Evolutionary conservation across 2,797 vertebrate species (phyloP).

Genomic region (Sebastes itinus): DNA sequence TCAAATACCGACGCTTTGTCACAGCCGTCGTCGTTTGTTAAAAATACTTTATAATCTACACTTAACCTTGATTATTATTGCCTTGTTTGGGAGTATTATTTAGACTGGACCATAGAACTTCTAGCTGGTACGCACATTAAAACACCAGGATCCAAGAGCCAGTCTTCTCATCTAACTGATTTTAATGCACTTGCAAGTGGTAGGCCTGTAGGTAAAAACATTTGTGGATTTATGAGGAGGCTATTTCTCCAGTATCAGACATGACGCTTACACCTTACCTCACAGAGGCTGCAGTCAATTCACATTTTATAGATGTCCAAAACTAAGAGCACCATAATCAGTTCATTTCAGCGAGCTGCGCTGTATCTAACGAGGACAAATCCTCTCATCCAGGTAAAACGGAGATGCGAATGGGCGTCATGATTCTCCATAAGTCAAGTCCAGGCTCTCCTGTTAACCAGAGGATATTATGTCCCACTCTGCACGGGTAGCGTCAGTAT

Average conservation of each 20-base stretch:
- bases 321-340: neutral
- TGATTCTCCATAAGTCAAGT: conserved; percentile 14
- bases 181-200: neutral
- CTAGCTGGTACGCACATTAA: no score
- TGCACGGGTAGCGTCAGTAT: conserved; percentile 21
- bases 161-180: neutral
- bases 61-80: no score
- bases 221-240: neutral
- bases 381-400: conserved; percentile 33
- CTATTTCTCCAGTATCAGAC: neutral
- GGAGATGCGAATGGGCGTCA: neutral
- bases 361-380: conserved; percentile 29
- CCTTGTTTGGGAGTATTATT: no score
- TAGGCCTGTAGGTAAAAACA: neutral
- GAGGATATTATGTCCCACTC: conserved; percentile 52
- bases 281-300: neutral
- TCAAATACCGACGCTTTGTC: no score
- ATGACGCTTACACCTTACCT: neutral
- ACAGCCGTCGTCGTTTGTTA: no score
- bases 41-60: no score
- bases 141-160: no score
- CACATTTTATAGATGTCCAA: neutral
- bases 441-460: conserved; percentile 30
- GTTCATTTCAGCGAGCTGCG: conserved; percentile 5
- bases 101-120: no score